Evolutionary conservation across 2,888 invertebrate genomes (phyloP), one percentile per base, ranked within the genome.

Genomic region (Ornithoptera alexandrae): DNA sequence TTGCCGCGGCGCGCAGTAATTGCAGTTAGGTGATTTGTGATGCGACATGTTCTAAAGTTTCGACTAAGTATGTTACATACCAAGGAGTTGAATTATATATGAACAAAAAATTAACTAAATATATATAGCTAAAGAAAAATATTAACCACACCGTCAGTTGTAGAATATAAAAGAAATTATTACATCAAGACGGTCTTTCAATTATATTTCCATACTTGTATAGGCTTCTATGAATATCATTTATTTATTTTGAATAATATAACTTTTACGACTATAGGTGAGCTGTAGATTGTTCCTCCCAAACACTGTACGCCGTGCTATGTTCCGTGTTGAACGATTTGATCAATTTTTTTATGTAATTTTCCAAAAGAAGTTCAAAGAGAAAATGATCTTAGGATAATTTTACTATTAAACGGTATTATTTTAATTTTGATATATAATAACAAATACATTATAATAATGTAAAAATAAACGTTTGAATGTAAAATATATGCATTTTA

Each of bases 21-120:
- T 90, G 88, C 88, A 82, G 84, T 82, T 88, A 83, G 82, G 85
- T 90, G 90, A 90, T 90, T 89, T 90, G 90, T 88, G 80, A 82
- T 74, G 71, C 74, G 73, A 74, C 80, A 60, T 80, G 82, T 81
- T 81, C 83, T 79, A 75, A 85, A 87, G 79, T 87, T 87, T 76
- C 77, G 77, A 74, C 73, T 53, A 46, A 60, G 60, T 36, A 22
- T 24, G 12, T 58, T 22, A 22, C 57, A 58, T 6, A 24, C 57
- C 7, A 58, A 58, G 22, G 8, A n/a, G 4, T 58, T 22, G 10
- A 22, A 58, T 12, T 46, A 15, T 46, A 12, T 46, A 15, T 15
- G 15, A 46, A 15, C 46, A 15, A 46, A 15, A 46, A 46, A 46
- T 30, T 5, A 30, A 5, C 3, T 30, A 46, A 8, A 10, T 46